Evolutionary conservation across 2,888 invertebrate genomes (phyloP).

Genomic region (Synergus gifuensis): DNA sequence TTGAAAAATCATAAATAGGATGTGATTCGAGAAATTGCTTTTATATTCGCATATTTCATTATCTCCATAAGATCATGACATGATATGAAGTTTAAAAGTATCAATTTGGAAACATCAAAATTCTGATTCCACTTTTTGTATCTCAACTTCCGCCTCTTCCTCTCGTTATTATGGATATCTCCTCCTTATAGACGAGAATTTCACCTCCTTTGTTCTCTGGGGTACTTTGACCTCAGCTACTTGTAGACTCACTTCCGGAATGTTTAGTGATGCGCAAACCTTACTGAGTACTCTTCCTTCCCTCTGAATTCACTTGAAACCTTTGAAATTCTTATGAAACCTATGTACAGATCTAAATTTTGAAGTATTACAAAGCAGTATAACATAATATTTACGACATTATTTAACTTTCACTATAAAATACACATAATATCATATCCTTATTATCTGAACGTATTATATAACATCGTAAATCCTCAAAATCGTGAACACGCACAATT

Average conservation of each 20-base stretch:
- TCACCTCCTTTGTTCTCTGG: conserved; percentile 27
- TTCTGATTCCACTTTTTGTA: not conserved
- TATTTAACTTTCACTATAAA: not conserved
- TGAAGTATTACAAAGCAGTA: not conserved
- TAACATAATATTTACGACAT: not conserved
- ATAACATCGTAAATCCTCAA: conserved; percentile 12
- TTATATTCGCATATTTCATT: not conserved
- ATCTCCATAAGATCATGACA: not conserved
- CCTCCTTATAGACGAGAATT: not conserved
- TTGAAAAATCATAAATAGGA: not conserved
- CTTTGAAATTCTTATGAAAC: not conserved
- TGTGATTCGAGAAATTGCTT: not conserved
- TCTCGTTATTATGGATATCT: not conserved
- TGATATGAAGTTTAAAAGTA: not conserved
- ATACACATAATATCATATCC: not conserved
- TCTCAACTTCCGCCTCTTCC: conserved; percentile 13
- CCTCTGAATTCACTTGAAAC: conserved; percentile 7
- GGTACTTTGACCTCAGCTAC: conserved; percentile 36
- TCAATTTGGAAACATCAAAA: not conserved
- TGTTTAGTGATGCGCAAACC: conserved; percentile 50
- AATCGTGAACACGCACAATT: conserved; percentile 16
- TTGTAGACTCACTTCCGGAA: conserved; percentile 53
- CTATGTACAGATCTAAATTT: not conserved
- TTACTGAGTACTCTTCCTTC: conserved; percentile 53
- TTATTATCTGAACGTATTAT: conserved; percentile 11